phyloP scores from a whole-genome alignment of 2,113 vertebrate species.

The Tauraco erythrolophus region DNA sequence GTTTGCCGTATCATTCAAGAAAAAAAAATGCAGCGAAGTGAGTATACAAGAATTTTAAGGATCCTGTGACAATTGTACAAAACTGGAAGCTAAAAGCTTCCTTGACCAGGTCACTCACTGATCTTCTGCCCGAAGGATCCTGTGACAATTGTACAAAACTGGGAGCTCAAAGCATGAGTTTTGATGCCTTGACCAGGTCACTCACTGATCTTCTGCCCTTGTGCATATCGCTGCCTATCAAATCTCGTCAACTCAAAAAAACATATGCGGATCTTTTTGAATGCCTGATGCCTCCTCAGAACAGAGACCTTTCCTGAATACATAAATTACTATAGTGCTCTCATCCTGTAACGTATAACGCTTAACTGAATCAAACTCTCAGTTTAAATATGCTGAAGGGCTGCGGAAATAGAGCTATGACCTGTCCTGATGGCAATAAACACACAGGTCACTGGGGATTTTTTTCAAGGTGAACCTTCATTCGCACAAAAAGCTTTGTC shows the following conservation, averaged over 20 bases:
- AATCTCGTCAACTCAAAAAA: background rate
- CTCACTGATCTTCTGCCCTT: background rate
- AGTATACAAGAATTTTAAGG: background rate
- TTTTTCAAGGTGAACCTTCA: background rate
- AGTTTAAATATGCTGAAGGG: background rate
- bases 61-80: background rate
- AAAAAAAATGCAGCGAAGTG: background rate
- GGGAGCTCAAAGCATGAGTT: background rate
- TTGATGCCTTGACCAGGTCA: too few species aligned
- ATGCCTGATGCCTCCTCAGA: background rate
- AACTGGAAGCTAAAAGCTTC: background rate
- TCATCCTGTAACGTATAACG: background rate
- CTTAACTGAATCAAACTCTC: background rate
- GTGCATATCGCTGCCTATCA: background rate
- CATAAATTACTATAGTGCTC: background rate
- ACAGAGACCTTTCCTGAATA: background rate
- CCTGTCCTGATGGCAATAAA: background rate
- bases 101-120: background rate
- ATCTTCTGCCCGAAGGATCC: too few species aligned
- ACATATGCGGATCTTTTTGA: background rate
- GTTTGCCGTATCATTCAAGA: accelerated
- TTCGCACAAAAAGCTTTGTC: conserved; percentile 36
- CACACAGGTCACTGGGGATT: background rate
- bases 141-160: background rate
- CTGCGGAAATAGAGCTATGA: background rate